These are phyloP conservation scores for Equus quagga DNA, from an alignment of 2,113 vertebrate genomes.

Conservation along the genomic window DNA sequence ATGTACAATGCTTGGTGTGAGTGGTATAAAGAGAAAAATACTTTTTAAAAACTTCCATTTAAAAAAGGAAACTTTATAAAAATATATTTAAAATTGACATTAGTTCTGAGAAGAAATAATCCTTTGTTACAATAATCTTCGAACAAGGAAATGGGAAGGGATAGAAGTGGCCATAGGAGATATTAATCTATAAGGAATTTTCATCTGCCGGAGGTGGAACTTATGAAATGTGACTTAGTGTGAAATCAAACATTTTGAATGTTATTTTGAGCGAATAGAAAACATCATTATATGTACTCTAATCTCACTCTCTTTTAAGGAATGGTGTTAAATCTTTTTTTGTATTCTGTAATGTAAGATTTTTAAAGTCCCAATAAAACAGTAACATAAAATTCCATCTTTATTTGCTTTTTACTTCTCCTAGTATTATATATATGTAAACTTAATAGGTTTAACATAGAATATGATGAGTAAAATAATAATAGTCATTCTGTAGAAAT, in stretches of 20 bases:
- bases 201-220: background rate
- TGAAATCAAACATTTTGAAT: conserved; percentile 53
- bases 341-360: background rate
- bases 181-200: conserved; percentile 45
- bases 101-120: conserved; percentile 44
- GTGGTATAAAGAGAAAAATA: background rate
- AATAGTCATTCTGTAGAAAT: background rate
- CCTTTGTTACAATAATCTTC: conserved; percentile 43
- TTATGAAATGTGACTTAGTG: background rate
- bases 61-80: conserved; percentile 21
- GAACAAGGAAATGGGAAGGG: conserved; percentile 6
- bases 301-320: conserved; percentile 2
- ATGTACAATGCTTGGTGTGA: background rate
- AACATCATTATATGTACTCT: background rate
- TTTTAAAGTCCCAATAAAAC: background rate
- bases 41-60: background rate
- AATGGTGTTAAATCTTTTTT: background rate
- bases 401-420: background rate
- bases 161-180: background rate
- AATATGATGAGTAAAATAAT: background rate
- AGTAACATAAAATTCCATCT: background rate
- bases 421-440: background rate
- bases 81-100: conserved; percentile 42
- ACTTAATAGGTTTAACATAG: background rate
- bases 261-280: conserved; percentile 34